Base-by-base conservation (phyloP, 2,797 vertebrate species). In the Hypotaenidia philippensis region DNA sequence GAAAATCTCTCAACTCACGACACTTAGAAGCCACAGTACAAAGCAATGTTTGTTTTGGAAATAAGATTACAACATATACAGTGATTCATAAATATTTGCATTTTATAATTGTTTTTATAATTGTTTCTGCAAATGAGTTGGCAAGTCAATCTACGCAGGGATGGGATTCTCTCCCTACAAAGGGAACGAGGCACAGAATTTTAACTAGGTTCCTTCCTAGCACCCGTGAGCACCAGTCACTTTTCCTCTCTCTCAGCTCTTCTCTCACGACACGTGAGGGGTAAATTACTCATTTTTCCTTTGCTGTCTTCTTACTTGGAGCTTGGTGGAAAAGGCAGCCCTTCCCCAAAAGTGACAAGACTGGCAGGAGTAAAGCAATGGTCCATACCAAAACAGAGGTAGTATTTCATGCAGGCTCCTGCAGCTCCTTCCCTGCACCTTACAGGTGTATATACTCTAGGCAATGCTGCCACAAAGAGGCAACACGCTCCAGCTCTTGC, bases 91-190 rank as follows among this genome's bases (percentile, higher is more conserved):
- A 97, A 97, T 97, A 96, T 96, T 94, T 97, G 96, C 94, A 89
- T 96, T 87, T 96, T 96, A 93, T 94, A 97, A 97, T 93, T 97
- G 93, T 97, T 97, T 96, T 96, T 96, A 93, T 94, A 97, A 97
- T 93, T 97, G 93, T 97, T 97, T 96, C 94, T 95, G 85, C 92
- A 96, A 96, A 95, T 82, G 76, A 96, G 86, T 95, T 94, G 78
- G 83, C 92, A 94, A 97, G 53, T 78, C 65, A 83, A 71, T 55
- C 44, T 86, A 71, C 40, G 45, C 11, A 81, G 83, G 66, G 91
- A 75, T 18, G 32, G 83, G 85, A 49, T 89, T 96, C 70, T 79
- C 29, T 45, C 44, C 92, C 78, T 13, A 7, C 47, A 79, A 94
- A 96, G 52, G 3, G 68, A 86, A 85, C 4, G 10, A 93, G 75